Conservation (phyloP, 2,797 vertebrate genomes). For the Enteromius argenteus region DNA sequence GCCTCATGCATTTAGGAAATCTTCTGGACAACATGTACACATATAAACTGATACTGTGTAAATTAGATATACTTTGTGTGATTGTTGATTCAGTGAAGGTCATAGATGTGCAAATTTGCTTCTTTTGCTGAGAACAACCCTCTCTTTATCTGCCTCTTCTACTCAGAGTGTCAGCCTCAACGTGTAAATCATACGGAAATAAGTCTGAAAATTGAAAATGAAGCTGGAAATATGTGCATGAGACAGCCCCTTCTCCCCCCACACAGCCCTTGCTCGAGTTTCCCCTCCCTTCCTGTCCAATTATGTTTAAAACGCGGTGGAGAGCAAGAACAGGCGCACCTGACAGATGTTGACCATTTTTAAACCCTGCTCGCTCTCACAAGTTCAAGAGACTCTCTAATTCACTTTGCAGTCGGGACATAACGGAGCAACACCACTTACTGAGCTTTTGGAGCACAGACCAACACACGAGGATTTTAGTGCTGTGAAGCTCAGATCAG, state of each 20-base stretch:
- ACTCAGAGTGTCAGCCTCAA: constrained; percentile 47
- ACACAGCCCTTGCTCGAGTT: constrained; percentile 15
- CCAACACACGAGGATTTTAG: constrained; percentile 11
- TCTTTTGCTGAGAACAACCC: constrained; percentile 3
- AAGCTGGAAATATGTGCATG: constrained; percentile 53
- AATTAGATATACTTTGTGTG: not conserved
- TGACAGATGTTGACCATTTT: constrained; percentile 74
- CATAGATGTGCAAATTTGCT: not conserved
- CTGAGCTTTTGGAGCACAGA: constrained; percentile 50
- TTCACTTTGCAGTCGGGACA: constrained; percentile 62
- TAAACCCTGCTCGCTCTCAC: constrained; percentile 59
- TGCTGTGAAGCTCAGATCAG: constrained; percentile 14
- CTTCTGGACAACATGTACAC: not conserved
- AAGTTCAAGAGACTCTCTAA: constrained; percentile 71
- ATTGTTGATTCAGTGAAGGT: constrained; percentile 6
- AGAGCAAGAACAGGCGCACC: constrained; percentile 73
- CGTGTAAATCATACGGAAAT: constrained; percentile 53
- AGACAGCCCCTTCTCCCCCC: constrained; percentile 31
- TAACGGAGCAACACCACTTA: constrained; percentile 55
- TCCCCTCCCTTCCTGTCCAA: constrained; percentile 62
- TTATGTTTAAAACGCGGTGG: constrained; percentile 69
- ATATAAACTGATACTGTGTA: not conserved
- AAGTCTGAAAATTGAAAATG: constrained; percentile 54
- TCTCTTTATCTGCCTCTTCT: constrained; percentile 29
- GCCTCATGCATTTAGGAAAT: not conserved